Conservation (phyloP, 2,113 vertebrate species). For the cat (Felis catus) region DNA sequence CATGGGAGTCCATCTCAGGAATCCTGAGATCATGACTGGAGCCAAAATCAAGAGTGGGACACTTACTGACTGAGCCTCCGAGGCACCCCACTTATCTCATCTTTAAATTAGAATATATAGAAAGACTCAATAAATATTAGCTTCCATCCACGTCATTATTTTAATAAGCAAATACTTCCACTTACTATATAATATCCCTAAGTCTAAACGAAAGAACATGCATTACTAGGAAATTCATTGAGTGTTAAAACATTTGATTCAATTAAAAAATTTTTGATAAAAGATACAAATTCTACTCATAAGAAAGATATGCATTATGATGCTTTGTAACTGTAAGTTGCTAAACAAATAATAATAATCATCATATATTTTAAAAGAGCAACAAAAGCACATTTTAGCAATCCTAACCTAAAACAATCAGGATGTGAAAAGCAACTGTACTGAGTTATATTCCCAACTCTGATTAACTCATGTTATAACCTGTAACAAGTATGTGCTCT, state of each 20-base stretch:
- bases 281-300: neutral
- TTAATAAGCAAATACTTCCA: neutral
- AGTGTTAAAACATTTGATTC: neutral
- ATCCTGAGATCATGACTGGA: no score
- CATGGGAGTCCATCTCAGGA: no score
- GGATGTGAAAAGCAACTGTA: neutral
- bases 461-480: neutral
- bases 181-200: neutral
- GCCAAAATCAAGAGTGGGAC: no score
- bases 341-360: neutral
- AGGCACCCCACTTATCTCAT: neutral
- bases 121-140: neutral
- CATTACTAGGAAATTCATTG: neutral
- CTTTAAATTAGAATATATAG: conserved; percentile 5
- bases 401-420: neutral
- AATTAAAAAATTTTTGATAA: neutral
- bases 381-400: neutral
- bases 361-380: neutral
- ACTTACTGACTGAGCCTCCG: no score
- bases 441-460: neutral
- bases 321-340: neutral
- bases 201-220: neutral
- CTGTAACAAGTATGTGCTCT: neutral
- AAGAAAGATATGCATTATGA: neutral
- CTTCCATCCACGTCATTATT: neutral